Conservation (phyloP, 2,113 vertebrate genomes). For the Grammomys surdaster region DNA sequence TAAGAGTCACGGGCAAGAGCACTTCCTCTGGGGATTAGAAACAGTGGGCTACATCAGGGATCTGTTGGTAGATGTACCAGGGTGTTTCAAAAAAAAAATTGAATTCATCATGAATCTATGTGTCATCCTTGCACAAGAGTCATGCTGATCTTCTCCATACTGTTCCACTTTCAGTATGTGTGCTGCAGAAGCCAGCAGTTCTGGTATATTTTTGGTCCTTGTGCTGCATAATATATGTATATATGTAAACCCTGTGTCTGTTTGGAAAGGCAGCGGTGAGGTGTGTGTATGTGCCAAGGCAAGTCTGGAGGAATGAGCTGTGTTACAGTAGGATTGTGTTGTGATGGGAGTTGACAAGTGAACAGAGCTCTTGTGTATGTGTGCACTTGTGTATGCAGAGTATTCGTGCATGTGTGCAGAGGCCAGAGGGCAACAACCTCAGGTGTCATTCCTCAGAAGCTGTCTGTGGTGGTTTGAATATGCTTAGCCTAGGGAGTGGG, state of each 20-base stretch:
- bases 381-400: neutral
- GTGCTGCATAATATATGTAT: accelerated
- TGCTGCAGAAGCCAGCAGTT: neutral
- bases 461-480: no score
- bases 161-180: neutral
- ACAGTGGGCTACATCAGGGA: constrained; percentile 84
- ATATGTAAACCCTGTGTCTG: neutral
- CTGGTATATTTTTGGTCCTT: neutral
- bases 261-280: accelerated
- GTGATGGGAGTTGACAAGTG: neutral
- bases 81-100: constrained; percentile 67
- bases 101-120: neutral
- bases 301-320: neutral
- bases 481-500: no score
- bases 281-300: no score
- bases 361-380: neutral
- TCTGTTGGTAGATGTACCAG: constrained; percentile 86
- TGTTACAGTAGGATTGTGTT: neutral
- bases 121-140: neutral
- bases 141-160: neutral
- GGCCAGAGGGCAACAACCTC: neutral
- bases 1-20: constrained; percentile 94
- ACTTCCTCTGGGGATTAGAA: constrained; percentile 92
- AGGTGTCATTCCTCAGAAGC: neutral
- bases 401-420: neutral